These are phyloP conservation scores for Pampusana beccarii DNA, from an alignment of 2,113 vertebrate species.

Conservation along the genomic window DNA sequence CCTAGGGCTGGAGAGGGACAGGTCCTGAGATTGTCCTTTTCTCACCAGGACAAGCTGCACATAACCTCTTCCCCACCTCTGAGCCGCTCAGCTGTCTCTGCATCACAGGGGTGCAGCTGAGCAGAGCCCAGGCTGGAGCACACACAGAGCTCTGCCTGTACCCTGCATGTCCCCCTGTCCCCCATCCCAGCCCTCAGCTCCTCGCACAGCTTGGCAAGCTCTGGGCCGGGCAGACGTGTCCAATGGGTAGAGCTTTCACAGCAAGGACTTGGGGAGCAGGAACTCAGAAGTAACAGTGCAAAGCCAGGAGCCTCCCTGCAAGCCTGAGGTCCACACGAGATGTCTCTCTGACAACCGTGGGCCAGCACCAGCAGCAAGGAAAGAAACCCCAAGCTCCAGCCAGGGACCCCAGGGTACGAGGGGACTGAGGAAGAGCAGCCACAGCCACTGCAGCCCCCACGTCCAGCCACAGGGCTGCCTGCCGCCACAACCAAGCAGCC, in stretches of 20 bases:
- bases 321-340: background rate
- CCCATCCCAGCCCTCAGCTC: background rate
- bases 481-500: background rate
- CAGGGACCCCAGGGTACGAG: fast-evolving
- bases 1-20: background rate
- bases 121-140: background rate
- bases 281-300: background rate
- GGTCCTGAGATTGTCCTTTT: background rate
- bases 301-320: fast-evolving
- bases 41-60: background rate
- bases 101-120: fast-evolving
- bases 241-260: fast-evolving
- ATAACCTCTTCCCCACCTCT: background rate
- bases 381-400: background rate
- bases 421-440: background rate
- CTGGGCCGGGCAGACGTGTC: fast-evolving
- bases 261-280: background rate
- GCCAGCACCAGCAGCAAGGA: background rate
- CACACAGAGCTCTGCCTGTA: background rate
- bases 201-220: background rate
- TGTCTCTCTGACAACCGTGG: fast-evolving
- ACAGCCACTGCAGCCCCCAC: background rate
- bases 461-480: background rate
- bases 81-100: background rate
- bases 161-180: fast-evolving